Evolutionary conservation across 1,140 invertebrate genomes (phyloP), one percentile per base, ranked within the genome.

Genomic region (Drosophila asahinai): DNA sequence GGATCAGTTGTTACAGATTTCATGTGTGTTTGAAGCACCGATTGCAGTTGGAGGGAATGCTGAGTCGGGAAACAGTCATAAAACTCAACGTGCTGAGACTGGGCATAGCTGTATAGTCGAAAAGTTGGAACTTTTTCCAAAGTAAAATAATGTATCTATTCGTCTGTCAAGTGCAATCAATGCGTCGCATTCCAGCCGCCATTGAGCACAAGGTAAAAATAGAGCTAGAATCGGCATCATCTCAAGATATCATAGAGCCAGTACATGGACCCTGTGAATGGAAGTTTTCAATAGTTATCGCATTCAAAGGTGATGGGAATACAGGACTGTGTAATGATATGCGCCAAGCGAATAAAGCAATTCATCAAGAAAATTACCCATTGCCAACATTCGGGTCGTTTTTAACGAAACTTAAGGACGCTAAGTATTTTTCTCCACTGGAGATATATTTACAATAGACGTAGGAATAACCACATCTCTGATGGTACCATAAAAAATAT

Each of bases 271-370:
- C 1, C 2, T 11, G 33, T 36, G 33, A 36, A 11, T 36, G 33
- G 33, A 36, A 11, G 36, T 54, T n/a, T 54, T n/a, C 51, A 54
- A 54, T 36, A 54, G 60, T 51, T n/a, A 48, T 72, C 5, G 58
- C 61, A 19, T 72, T 64, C 8, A 73, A 73, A 19, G 54, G 43
- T 19, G 40, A 65, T 59, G 60, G 70, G 12, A n/a, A 65, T 42
- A 66, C 60, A 40, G 43, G 62, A 27, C 17, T 72, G 36, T 72
- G 70, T 36, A 25, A 51, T 33, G 63, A 74, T 38, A 74, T 66
- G 63, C 47, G 62, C 17, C 57, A 25, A 48, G 62, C 62, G 17
- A 67, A 74, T n/a, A n/a, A n/a, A n/a, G n/a, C n/a, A n/a, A n/a
- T n/a, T n/a, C n/a, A n/a, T n/a, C n/a, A n/a, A n/a, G n/a, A n/a